Conservation (phyloP, 2,888 invertebrate genomes). For the Calameuta idolon region DNA sequence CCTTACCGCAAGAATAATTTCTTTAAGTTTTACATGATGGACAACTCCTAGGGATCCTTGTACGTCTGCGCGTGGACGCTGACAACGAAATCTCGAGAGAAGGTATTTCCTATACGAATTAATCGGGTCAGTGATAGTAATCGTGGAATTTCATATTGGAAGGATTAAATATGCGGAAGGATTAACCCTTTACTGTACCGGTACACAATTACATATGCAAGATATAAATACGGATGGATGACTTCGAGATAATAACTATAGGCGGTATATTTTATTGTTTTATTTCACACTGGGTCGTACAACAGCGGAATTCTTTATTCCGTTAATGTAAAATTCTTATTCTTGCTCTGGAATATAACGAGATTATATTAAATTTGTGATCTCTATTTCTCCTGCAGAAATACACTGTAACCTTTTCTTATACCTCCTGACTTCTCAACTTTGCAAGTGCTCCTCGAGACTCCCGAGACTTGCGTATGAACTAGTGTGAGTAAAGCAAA, state of each 20-base stretch:
- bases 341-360: background rate
- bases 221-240: background rate
- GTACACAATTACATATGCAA: background rate
- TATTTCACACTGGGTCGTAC: background rate
- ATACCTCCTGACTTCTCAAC: background rate
- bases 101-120: background rate
- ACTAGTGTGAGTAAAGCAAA: too few relatives aligned
- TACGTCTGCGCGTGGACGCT: background rate
- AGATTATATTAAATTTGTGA: constrained; percentile 7
- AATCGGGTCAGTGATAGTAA: background rate
- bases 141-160: background rate
- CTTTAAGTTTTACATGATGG: background rate
- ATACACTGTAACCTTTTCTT: background rate
- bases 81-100: background rate
- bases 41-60: background rate
- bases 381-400: background rate
- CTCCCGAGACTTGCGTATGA: background rate
- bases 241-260: background rate
- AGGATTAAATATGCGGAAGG: background rate
- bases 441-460: background rate
- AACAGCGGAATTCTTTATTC: background rate
- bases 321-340: background rate
- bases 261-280: background rate
- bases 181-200: too few relatives aligned
- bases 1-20: background rate